phyloP scores from a whole-genome alignment of 92 coral and sea anemone genomes.

The Chrysogorgia sp. region DNA sequence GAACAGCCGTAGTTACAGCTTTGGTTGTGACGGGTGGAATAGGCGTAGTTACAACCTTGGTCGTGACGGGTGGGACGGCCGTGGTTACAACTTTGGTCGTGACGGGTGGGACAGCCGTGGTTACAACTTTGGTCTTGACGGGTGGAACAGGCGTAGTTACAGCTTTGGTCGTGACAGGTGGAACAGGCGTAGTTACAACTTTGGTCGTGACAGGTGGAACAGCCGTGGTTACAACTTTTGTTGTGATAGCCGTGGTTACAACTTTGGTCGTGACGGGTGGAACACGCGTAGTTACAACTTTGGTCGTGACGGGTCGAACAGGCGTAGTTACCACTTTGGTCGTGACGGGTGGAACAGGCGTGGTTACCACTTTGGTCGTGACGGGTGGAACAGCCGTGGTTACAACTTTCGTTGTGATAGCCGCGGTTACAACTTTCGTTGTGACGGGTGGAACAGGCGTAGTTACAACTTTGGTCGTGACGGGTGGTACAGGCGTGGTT shows the following conservation, averaged over 20 bases:
- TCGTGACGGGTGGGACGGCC: not conserved
- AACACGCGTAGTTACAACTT: not conserved
- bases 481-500: conserved; percentile 12
- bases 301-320: too few relatives aligned
- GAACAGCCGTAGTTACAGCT: not conserved
- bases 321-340: not conserved
- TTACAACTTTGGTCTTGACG: not conserved
- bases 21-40: not conserved
- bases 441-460: not conserved
- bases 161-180: too few relatives aligned
- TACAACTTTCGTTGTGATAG: not conserved
- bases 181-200: too few relatives aligned
- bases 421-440: not conserved
- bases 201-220: too few relatives aligned
- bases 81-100: not conserved
- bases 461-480: not conserved
- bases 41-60: not conserved
- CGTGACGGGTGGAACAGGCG: not conserved
- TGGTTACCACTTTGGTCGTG: too few relatives aligned
- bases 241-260: not conserved
- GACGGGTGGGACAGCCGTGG: not conserved
- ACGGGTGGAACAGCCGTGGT: too few relatives aligned
- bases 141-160: not conserved
- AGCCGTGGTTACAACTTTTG: too few relatives aligned
- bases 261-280: not conserved